Evolutionary conservation across 2,113 vertebrate species (phyloP), one percentile per base, ranked within the genome.

Genomic region (Corythornis vintsioides): DNA sequence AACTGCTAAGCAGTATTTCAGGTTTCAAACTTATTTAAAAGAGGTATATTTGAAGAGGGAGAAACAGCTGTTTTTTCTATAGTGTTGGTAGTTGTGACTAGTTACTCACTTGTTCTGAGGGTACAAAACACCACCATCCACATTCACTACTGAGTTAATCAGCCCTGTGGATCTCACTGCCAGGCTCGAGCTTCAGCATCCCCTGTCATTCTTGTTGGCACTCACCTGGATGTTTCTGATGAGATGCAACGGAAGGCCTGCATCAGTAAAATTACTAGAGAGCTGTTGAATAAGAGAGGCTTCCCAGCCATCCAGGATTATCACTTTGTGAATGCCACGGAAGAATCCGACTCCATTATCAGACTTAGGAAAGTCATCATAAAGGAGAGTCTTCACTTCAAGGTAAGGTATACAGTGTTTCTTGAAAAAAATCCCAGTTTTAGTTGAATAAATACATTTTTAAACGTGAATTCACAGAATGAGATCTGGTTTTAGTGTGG

Each of bases 191-290:
- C 99, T 19, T 98, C 99, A 2, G 97, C 98, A 16, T 98, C 98
- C 13, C 99, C 99, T 1, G 99, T 99, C 80, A 98, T 99, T 93
- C 98, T 99, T 56, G 98, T 99, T 47, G 99, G 99, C 63, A 99
- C 99, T 15, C 99, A 99, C 88, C 92, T 97, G 45, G 99, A 99
- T 71, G 76, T 98, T 91, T 98, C 98, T 75, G 98, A 98, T 65
- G 98, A 99, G 56, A 93, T 88, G 75, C 98, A 98, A 25, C 96
- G 98, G 19, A 98, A 98, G 93, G 96, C 97, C 59, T 99, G 98
- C 85, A 91, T 98, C 63, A 90, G 56, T 67, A 99, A 98, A 96
- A 98, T 99, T 86, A 97, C 96, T 11, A 97, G 97, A 83, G 98
- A 99, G 78, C 97, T 99, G 40, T 64, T 98, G 88, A 98, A 96